Base-by-base conservation (phyloP, 2,113 vertebrate genomes). In the Edolisoma coerulescens region DNA sequence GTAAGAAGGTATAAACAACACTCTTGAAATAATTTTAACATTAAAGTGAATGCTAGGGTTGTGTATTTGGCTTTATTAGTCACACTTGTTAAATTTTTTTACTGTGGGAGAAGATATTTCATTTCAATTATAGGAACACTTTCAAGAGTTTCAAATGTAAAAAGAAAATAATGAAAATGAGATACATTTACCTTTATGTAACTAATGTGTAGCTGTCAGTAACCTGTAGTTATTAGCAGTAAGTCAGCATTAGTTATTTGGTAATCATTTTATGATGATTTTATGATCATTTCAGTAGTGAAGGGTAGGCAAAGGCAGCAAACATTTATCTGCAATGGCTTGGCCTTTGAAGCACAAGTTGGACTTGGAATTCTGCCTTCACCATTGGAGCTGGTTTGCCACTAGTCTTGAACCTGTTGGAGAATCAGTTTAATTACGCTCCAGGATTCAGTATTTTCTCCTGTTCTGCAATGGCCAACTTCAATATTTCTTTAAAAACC, bases 401-500 rank as follows among this genome's bases (percentile, higher is more conserved):
- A 0, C 37, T n/a, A 45, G 18, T 20, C 41, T 80, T 74, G 5
- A 45, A 33, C 21, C 20, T n/a, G 3, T 52, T 71, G 70, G 37
- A 76, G 10, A 67, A 56, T 37, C 5, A 22, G 12, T 69, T 74
- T 59, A n/a, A 67, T 61, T 53, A 28, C 18, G 6, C 5, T 54
- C 60, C 23, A 37, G 54, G 13, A 35, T 53, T 65, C 30, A 27
- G 7, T 57, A 4, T 78, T 87, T 87, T 59, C 41, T 93, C 22
- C 12, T 82, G 11, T 33, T 76, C 44, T 67, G 7, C 59, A 45
- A 22, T 15, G 8, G 30, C 8, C 35, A 42, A 5, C 10, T 28
- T 75, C 44, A 64, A 5, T 75, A 35, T 45, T 83, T 50, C 49
- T 68, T 80, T 21, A 1, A 53, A 20, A 33, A 1, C 0, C 0